phyloP scores from a whole-genome alignment of 2,888 invertebrate species.

The Brachylomia viminalis region DNA sequence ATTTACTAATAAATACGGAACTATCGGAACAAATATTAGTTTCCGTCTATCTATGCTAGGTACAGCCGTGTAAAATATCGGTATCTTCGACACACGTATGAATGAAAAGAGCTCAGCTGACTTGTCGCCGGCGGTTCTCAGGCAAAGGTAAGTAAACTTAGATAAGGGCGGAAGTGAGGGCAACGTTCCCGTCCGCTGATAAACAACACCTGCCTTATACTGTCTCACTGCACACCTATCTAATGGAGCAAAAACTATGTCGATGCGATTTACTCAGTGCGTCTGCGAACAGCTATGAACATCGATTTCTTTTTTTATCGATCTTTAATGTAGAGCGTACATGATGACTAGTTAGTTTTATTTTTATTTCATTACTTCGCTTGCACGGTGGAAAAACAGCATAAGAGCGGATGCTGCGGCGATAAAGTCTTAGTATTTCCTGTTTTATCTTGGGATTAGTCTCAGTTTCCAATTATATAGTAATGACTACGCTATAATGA shows the following conservation, averaged over 20 bases:
- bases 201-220: slow-evolving; percentile 82
- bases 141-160: slow-evolving; percentile 84
- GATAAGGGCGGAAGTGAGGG: slow-evolving; percentile 89
- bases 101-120: slow-evolving; percentile 76
- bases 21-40: slow-evolving; percentile 45
- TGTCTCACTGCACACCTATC: slow-evolving; percentile 67
- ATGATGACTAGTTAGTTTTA: slow-evolving; percentile 31
- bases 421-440: slow-evolving; percentile 56
- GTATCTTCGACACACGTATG: slow-evolving; percentile 44
- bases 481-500: too few relatives aligned
- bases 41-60: slow-evolving; percentile 7
- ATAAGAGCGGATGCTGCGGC: slow-evolving; percentile 41
- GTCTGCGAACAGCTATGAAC: slow-evolving; percentile 40
- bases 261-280: slow-evolving; percentile 47
- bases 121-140: slow-evolving; percentile 80
- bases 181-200: slow-evolving; percentile 83
- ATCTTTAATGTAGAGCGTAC: slow-evolving; percentile 27
- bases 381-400: slow-evolving; percentile 27
- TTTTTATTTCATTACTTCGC: slow-evolving; percentile 49
- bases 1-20: slow-evolving; percentile 43
- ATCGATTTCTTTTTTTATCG: slow-evolving; percentile 42
- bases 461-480: slow-evolving; percentile 41
- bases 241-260: slow-evolving; percentile 59
- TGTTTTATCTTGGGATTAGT: slow-evolving; percentile 40
- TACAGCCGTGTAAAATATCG: slow-evolving; percentile 30